Percentiles rank a stretch among this genome's conserved stretches.
Conservation (phyloP, 2,113 vertebrate species). For the Collichthys lucidus region DNA sequence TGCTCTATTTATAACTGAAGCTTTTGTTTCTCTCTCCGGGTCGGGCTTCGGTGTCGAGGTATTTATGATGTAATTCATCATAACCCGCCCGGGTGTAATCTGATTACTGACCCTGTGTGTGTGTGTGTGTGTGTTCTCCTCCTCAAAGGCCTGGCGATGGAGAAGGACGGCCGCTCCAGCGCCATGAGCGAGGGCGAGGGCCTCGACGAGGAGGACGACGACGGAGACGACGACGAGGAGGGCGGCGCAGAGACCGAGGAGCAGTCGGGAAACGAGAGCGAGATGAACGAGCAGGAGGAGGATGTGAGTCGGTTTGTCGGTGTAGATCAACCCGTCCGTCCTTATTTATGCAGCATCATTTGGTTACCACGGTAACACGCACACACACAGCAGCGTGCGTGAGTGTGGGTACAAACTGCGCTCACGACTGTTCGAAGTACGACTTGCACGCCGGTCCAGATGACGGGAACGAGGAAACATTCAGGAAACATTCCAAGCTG, state of each 20-base stretch:
- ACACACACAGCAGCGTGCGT: too few relatives aligned
- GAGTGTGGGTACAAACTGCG: too few relatives aligned
- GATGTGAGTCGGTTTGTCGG: slow-evolving; percentile 84
- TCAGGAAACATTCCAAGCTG: too few relatives aligned
- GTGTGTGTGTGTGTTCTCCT: neutral
- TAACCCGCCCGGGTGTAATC: neutral
- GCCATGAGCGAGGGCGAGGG: slow-evolving; percentile 90
- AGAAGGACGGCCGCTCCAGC: slow-evolving; percentile 91
- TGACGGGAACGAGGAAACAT: too few relatives aligned
- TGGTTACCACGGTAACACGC: too few relatives aligned
- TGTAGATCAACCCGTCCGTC: too few relatives aligned
- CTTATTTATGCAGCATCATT: neutral
- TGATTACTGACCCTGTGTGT: neutral
- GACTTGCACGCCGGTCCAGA: too few relatives aligned
- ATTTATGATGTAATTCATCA: neutral
- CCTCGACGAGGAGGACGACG: slow-evolving; percentile 93
- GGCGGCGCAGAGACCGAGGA: slow-evolving; percentile 96
- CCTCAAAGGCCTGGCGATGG: slow-evolving; percentile 89
- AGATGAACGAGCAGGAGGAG: slow-evolving; percentile 97
- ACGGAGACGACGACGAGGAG: slow-evolving; percentile 95
- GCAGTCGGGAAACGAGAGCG: slow-evolving; percentile 98
- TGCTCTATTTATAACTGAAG: slow-evolving; percentile 8
- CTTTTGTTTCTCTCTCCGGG: slow-evolving; percentile 3
- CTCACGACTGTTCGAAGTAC: too few relatives aligned
- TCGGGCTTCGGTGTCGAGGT: neutral